Evolutionary conservation across 2,113 vertebrate species (phyloP), one percentile per base, ranked within the genome.

Genomic region (Gallinago undulata): DNA sequence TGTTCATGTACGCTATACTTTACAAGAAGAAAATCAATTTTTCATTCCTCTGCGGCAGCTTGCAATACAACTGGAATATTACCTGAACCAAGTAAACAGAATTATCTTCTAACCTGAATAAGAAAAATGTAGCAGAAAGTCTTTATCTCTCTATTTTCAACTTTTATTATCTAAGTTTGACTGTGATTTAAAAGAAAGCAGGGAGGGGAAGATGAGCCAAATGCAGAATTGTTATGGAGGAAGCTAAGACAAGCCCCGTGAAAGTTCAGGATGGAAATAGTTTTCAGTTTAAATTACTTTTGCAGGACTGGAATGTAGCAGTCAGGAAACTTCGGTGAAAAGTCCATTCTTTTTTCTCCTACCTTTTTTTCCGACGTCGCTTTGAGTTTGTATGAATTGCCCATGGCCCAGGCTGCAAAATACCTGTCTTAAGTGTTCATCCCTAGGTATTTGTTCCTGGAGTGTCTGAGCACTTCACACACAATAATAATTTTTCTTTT

Each of bases 61-160:
- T 96, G 91, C 87, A 69, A 82, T 94, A 91, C 84, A 86, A 90
- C 90, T 81, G 77, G 94, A 97, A 96, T 97, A 96, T 98, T 93
- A 96, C 96, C 94, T 92, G 96, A 95, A 92, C 85, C 93, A 35
- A 97, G 97, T 95, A 98, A 97, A 97, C 97, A 98, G 94, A 97
- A 97, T 94, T 96, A 97, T 96, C 96, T 91, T 97, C 96, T 94
- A 94, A 95, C 94, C 39, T 22, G 89, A 95, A 96, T 85, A 84
- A 94, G 85, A 88, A 93, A 95, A 85, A 88, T 84, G 88, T 87
- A 94, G 87, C 74, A 89, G 74, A 94, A 97, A 92, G 90, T 91
- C 95, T 96, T 96, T 94, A 89, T 96, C 55, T 25, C 84, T 92
- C 91, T 94, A 74, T 97, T 96, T 94, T 93, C 56, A 23, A 78